Evolutionary conservation across 2,797 vertebrate species (phyloP).

Genomic region (Pyrocephalus nanus): DNA sequence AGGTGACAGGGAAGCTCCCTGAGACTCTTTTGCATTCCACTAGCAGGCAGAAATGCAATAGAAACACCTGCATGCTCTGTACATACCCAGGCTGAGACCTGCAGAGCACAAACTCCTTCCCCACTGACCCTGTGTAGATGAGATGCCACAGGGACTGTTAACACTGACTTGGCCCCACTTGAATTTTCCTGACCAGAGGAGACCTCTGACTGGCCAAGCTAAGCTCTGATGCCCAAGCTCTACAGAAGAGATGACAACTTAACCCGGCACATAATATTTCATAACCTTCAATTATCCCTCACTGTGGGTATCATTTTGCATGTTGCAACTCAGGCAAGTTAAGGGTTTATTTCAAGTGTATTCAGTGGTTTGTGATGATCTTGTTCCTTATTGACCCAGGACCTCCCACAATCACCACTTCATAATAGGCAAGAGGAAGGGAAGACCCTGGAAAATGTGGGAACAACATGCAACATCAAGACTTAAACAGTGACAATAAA

Average conservation of each 20-base stretch:
- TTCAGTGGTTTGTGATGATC: neutral
- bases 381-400: neutral
- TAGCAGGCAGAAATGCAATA: neutral
- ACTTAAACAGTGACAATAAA: neutral
- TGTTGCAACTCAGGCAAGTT: neutral
- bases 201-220: neutral
- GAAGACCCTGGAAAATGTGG: neutral
- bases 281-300: neutral
- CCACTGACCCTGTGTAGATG: neutral
- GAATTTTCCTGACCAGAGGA: neutral
- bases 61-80: neutral
- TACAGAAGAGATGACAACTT: neutral
- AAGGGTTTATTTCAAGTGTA: neutral
- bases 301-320: neutral
- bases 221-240: neutral
- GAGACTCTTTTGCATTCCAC: neutral
- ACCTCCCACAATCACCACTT: neutral
- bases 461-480: neutral
- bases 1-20: neutral
- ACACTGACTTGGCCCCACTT: neutral
- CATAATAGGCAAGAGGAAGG: neutral
- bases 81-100: neutral
- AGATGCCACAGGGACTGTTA: neutral
- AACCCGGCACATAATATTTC: neutral
- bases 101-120: neutral